phyloP scores from a whole-genome alignment of 2,888 invertebrate genomes.

The Dendrolimus houi region DNA sequence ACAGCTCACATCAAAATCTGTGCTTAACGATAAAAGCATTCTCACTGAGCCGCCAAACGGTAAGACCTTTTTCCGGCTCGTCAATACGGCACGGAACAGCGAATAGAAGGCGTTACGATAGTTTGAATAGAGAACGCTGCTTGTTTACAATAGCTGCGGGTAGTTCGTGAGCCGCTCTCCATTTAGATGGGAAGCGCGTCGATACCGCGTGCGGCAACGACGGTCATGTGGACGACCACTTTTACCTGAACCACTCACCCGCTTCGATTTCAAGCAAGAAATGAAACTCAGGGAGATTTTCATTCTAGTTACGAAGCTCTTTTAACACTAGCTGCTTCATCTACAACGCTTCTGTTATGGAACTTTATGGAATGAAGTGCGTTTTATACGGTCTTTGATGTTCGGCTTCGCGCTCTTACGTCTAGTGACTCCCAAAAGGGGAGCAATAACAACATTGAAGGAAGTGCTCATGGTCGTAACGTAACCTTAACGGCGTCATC shows the following conservation, averaged over 20 bases:
- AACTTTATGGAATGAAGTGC: slow-evolving; percentile 67
- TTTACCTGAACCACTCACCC: slow-evolving; percentile 32
- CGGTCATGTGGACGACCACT: slow-evolving; percentile 44
- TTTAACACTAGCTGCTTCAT: slow-evolving; percentile 38
- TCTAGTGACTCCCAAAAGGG: slow-evolving; percentile 54
- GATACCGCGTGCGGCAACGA: slow-evolving; percentile 52
- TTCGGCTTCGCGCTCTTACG: slow-evolving; percentile 61
- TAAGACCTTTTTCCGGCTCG: slow-evolving; percentile 48
- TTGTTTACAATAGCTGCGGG: slow-evolving; percentile 71
- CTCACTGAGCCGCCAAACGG: slow-evolving; percentile 34
- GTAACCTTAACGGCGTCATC: slow-evolving; percentile 32
- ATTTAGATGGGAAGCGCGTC: slow-evolving; percentile 65
- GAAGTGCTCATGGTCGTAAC: slow-evolving; percentile 48
- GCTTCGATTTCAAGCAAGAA: slow-evolving; percentile 17
- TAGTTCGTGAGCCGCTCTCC: slow-evolving; percentile 66
- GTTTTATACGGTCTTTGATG: slow-evolving; percentile 68
- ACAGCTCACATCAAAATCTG: slow-evolving; percentile 36
- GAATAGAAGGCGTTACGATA: slow-evolving; percentile 59
- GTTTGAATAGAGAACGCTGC: slow-evolving; percentile 65
- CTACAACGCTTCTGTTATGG: slow-evolving; percentile 52
- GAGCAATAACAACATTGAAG: slow-evolving; percentile 52
- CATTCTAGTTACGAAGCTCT: slow-evolving; percentile 39
- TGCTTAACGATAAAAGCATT: slow-evolving; percentile 38
- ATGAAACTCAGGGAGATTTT: slow-evolving; percentile 19
- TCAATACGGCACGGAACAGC: slow-evolving; percentile 51